Evolutionary conservation across 2,113 vertebrate species (phyloP).

Genomic region (Leucopsar rothschildi): DNA sequence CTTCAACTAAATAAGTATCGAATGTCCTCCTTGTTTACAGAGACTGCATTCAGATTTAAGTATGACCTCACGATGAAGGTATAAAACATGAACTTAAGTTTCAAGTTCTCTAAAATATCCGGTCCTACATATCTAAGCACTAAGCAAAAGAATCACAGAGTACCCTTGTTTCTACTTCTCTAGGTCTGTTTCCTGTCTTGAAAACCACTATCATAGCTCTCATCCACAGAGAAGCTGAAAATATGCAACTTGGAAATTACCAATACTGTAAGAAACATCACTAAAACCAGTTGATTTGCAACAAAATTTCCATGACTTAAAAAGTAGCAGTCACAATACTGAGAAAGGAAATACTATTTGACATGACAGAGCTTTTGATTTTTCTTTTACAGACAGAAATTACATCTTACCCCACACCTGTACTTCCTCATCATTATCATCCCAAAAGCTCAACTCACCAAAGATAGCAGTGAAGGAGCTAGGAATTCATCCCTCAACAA

Average conservation of each 20-base stretch:
- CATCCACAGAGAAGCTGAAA: not conserved
- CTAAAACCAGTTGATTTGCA: not conserved
- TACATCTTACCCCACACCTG: not conserved
- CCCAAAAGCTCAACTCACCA: not conserved
- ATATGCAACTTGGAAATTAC: not conserved
- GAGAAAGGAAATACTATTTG: not conserved
- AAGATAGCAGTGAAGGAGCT: not conserved
- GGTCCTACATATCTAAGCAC: rapidly evolving
- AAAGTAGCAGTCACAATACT: not conserved
- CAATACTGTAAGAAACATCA: rapidly evolving
- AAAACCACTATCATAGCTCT: not conserved
- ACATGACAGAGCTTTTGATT: not conserved
- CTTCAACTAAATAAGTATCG: not conserved
- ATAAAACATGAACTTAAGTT: not conserved
- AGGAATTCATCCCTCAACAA: not conserved
- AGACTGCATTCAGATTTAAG: not conserved
- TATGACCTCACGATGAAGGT: not conserved
- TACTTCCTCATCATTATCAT: not conserved
- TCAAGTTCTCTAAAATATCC: not conserved
- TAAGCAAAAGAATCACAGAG: not conserved
- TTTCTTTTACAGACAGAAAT: not conserved
- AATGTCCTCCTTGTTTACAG: not conserved
- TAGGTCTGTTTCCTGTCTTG: not conserved
- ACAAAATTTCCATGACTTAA: not conserved
- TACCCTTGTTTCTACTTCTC: not conserved